phyloP scores from a whole-genome alignment of 1,140 invertebrate species.

The Drosophila nikananu region DNA sequence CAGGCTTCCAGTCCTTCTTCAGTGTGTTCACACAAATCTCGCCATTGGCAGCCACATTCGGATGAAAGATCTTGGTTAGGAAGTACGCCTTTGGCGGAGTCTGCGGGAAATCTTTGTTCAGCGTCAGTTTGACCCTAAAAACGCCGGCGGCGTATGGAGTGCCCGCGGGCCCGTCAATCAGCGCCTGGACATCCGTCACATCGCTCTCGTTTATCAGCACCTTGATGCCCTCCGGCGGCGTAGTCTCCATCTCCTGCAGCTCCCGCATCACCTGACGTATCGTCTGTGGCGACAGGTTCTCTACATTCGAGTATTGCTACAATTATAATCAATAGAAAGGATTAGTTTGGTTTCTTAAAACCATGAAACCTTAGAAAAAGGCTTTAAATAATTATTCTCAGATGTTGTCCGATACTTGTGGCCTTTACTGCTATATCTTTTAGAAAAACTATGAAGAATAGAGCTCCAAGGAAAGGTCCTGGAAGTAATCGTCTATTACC shows the following conservation, averaged over 20 bases:
- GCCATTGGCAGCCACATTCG: slow-evolving; percentile 97
- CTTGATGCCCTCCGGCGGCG: slow-evolving; percentile 95
- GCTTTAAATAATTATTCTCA: background rate
- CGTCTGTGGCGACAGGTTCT: slow-evolving; percentile 97
- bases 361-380: background rate
- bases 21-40: slow-evolving; percentile 99
- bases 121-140: slow-evolving; percentile 95
- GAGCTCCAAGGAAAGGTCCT: background rate
- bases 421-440: background rate
- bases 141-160: slow-evolving; percentile 94
- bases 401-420: no score
- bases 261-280: slow-evolving; percentile 94
- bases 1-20: slow-evolving; percentile 98
- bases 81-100: slow-evolving; percentile 98
- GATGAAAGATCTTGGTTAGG: slow-evolving; percentile 98
- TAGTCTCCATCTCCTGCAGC: slow-evolving; percentile 90
- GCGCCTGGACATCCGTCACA: slow-evolving; percentile 96
- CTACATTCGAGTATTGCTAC: slow-evolving; percentile 93
- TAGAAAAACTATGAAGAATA: background rate
- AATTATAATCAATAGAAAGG: background rate
- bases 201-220: slow-evolving; percentile 95
- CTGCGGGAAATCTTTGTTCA: slow-evolving; percentile 97
- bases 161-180: slow-evolving; percentile 94
- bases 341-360: slow-evolving; percentile 1
- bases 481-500: no score